Evolutionary conservation across 2,888 invertebrate species (phyloP).

Genomic region (Notocelia uddmanniana): DNA sequence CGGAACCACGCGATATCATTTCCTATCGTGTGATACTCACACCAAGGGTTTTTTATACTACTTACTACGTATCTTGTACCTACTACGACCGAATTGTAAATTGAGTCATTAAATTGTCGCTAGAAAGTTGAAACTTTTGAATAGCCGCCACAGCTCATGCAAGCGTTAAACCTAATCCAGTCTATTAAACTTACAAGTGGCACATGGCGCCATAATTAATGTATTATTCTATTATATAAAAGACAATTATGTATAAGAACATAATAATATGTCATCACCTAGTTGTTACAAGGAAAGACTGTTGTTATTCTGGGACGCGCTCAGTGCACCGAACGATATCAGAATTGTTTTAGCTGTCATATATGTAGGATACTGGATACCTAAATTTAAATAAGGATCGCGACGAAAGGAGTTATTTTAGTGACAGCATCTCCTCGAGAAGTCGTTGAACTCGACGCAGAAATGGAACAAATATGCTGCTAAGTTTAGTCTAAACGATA

Average conservation of each 20-base stretch:
- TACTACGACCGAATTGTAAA: conserved; percentile 50
- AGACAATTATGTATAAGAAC: conserved; percentile 4
- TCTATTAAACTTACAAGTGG: conserved; percentile 14
- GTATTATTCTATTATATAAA: conserved; percentile 10
- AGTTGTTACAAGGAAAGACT: conserved; percentile 21
- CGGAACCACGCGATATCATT: conserved; percentile 64
- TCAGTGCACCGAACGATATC: conserved; percentile 8
- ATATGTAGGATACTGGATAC: conserved; percentile 37
- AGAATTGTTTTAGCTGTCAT: conserved; percentile 38
- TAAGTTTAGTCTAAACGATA: conserved; percentile 32
- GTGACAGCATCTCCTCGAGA: conserved; percentile 57
- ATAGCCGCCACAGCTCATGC: conserved; percentile 5
- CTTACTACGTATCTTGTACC: conserved; percentile 49
- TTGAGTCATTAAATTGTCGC: conserved; percentile 15
- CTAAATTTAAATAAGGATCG: conserved; percentile 46
- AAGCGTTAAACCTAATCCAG: not conserved
- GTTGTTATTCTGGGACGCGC: conserved; percentile 20
- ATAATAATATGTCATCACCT: not conserved
- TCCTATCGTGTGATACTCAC: conserved; percentile 63
- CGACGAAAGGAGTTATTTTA: conserved; percentile 59
- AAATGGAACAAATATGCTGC: conserved; percentile 47
- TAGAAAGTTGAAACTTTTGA: conserved; percentile 7
- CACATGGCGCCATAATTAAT: not conserved
- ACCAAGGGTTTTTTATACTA: conserved; percentile 54
- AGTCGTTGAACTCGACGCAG: conserved; percentile 57